These are phyloP conservation scores for Rhinolophus sinicus DNA, from an alignment of 2,113 vertebrate species.

Conservation along the genomic window DNA sequence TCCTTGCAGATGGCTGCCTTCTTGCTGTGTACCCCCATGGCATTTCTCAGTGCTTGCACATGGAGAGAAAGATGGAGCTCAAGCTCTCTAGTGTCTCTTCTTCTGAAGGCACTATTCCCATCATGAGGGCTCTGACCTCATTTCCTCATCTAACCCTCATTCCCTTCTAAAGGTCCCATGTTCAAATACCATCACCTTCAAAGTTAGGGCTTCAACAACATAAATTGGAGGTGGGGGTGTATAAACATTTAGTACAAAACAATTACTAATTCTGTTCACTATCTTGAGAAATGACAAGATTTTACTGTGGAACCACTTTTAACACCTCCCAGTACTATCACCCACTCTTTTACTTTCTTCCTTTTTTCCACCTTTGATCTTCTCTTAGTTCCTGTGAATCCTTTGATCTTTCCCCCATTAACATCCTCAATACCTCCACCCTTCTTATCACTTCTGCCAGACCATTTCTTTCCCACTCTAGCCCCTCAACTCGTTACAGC, in stretches of 20 bases:
- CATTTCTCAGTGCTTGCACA: neutral
- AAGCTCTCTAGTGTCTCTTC: neutral
- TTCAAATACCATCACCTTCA: neutral
- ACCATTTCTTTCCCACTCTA: neutral
- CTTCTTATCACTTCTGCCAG: neutral
- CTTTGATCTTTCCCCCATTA: neutral
- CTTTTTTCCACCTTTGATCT: neutral
- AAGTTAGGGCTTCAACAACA: neutral
- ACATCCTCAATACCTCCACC: neutral
- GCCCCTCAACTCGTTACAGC: neutral
- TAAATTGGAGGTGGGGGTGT: neutral
- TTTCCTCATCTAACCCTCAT: neutral
- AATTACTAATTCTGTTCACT: neutral
- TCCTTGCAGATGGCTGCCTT: neutral
- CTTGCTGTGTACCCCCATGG: neutral
- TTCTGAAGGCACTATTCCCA: neutral
- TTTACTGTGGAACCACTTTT: neutral
- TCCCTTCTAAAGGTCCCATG: neutral
- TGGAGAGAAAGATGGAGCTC: neutral
- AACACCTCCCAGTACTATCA: neutral
- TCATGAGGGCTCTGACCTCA: neutral
- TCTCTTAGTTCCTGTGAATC: neutral
- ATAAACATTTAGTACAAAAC: neutral
- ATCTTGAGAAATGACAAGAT: neutral
- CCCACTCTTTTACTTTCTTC: neutral